These are phyloP conservation scores for Morone chrysops DNA, from an alignment of 2,113 vertebrate species.

Conservation along the genomic window DNA sequence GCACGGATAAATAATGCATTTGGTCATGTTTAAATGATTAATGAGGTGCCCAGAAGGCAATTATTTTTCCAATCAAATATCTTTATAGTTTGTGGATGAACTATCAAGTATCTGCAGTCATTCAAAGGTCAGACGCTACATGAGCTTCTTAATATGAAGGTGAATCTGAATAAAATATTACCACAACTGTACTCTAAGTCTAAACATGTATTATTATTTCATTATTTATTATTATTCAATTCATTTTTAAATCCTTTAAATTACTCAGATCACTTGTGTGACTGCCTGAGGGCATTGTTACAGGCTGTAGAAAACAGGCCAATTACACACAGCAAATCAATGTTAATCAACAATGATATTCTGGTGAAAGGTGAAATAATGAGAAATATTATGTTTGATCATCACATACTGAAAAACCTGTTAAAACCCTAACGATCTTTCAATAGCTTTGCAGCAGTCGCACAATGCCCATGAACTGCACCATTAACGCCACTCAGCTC, in stretches of 20 bases:
- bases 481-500: slow-evolving; percentile 41
- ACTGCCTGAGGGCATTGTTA: not conserved
- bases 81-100: slow-evolving; percentile 47
- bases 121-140: slow-evolving; percentile 50
- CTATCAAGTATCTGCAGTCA: slow-evolving; percentile 48
- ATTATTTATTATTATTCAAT: not conserved
- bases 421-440: not conserved
- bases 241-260: not conserved
- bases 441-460: slow-evolving; percentile 48
- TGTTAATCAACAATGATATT: not conserved
- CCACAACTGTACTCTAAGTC: not conserved
- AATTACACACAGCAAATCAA: not conserved
- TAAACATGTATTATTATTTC: not conserved
- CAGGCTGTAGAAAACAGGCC: not conserved
- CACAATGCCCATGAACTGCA: slow-evolving; percentile 7
- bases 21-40: slow-evolving; percentile 56
- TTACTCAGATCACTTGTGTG: not conserved
- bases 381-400: not conserved
- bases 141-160: slow-evolving; percentile 30
- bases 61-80: slow-evolving; percentile 60
- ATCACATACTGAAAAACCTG: not conserved
- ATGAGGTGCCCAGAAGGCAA: slow-evolving; percentile 47
- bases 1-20: slow-evolving; percentile 53
- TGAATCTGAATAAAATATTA: slow-evolving; percentile 24
- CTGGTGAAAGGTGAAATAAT: not conserved